These are phyloP conservation scores for Melipona quadrifasciata DNA, from an alignment of 1,140 invertebrate species.

Conservation along the genomic window DNA sequence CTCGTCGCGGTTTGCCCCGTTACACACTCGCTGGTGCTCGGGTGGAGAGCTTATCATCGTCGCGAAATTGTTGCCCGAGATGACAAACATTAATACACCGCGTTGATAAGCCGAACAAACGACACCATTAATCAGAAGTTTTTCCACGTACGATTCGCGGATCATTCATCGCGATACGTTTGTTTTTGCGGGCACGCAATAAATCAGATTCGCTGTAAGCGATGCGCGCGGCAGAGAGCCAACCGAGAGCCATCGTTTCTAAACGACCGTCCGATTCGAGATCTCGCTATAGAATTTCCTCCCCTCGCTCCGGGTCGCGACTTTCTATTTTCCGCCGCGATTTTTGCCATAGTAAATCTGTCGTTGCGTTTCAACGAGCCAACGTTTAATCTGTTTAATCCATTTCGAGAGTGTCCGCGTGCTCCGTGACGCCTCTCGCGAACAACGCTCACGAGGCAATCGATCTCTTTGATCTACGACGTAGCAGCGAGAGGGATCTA, in stretches of 20 bases:
- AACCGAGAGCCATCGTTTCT: not conserved
- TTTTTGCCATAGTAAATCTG: no score
- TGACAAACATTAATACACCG: constrained; percentile 46
- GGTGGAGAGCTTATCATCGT: constrained; percentile 25
- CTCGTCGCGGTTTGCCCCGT: constrained; percentile 43
- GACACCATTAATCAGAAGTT: constrained; percentile 33
- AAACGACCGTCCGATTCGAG: not conserved
- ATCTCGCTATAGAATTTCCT: not conserved
- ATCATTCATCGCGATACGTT: constrained; percentile 43
- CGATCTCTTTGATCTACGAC: no score
- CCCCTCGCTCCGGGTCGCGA: no score
- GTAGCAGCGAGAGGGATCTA: no score
- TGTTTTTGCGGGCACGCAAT: constrained; percentile 6
- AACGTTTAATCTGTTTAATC: no score
- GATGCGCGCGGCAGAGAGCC: not conserved
- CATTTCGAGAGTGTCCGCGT: no score
- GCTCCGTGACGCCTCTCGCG: no score
- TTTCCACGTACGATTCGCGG: constrained; percentile 13
- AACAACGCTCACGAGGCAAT: no score
- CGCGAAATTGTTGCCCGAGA: constrained; percentile 37
- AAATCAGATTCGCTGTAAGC: constrained; percentile 9
- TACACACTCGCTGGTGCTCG: constrained; percentile 31
- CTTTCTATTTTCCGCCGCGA: not conserved
- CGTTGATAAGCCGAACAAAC: constrained; percentile 47
- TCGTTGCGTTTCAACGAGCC: no score